Evolutionary conservation across 1,140 invertebrate species (phyloP).

Genomic region (Drosophila auraria): DNA sequence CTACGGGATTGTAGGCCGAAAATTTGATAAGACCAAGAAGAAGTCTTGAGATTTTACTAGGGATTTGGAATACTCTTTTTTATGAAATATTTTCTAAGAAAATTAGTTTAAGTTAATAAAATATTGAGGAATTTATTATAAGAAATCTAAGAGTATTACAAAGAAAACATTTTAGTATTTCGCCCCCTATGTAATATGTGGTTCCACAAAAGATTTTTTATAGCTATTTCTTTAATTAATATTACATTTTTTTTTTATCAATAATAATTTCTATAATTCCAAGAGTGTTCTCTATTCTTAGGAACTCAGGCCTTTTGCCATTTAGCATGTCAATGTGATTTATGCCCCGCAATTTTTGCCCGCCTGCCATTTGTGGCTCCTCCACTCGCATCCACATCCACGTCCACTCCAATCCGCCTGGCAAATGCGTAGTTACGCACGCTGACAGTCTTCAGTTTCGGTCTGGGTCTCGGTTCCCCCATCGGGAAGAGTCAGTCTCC

Average conservation of each 20-base stretch:
- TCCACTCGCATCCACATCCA: slow-evolving; percentile 23
- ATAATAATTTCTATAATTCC: not conserved
- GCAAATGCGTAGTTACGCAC: slow-evolving; percentile 78
- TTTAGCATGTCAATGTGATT: slow-evolving; percentile 69
- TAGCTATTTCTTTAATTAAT: too few species aligned
- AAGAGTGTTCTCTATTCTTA: slow-evolving; percentile 12
- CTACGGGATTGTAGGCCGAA: not conserved
- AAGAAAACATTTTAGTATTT: not conserved
- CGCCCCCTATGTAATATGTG: not conserved
- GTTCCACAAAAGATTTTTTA: not conserved
- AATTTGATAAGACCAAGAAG: not conserved
- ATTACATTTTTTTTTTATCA: too few species aligned
- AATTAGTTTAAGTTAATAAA: too few species aligned
- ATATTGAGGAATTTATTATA: too few species aligned
- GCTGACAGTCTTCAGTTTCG: slow-evolving; percentile 30
- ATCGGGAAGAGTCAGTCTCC: slow-evolving; percentile 20
- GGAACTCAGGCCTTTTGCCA: slow-evolving; percentile 5
- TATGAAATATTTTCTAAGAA: too few species aligned
- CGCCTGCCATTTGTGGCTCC: slow-evolving; percentile 33
- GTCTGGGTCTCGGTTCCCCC: slow-evolving; percentile 9
- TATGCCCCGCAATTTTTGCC: slow-evolving; percentile 60
- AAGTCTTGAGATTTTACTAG: not conserved
- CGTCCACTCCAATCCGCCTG: slow-evolving; percentile 45
- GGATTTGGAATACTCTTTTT: not conserved
- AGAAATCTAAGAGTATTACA: too few species aligned